These are phyloP conservation scores for Peromyscus attwateri DNA, from an alignment of 2,797 vertebrate genomes.

Conservation along the genomic window DNA sequence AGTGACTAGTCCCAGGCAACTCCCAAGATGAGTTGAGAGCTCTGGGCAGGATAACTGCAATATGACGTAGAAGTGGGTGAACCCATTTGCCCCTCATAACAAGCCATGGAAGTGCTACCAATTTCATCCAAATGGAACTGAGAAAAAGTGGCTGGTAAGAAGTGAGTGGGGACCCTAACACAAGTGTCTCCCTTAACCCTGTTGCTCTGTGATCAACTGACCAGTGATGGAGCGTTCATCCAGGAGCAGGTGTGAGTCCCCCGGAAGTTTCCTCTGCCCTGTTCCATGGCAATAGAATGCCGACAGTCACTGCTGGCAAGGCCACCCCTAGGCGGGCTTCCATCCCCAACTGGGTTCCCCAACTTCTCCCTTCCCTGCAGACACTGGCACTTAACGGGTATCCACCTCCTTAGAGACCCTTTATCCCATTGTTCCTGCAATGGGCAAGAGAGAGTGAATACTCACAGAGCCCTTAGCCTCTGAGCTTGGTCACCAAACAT, in stretches of 20 bases:
- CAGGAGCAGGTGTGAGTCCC: neutral
- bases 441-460: neutral
- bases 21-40: neutral
- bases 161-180: neutral
- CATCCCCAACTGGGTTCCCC: neutral
- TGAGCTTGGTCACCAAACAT: neutral
- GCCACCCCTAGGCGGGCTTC: neutral
- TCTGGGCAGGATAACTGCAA: neutral
- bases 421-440: neutral
- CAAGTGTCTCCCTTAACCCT: neutral
- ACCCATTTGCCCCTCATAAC: neutral
- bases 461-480: neutral
- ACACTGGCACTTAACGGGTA: neutral
- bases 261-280: no score
- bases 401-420: neutral
- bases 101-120: neutral
- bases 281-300: neutral
- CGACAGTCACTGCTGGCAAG: neutral
- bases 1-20: neutral
- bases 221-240: rapidly evolving
- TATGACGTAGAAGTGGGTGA: no score
- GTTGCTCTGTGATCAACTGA: neutral
- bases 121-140: neutral
- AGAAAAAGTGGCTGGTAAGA: neutral
- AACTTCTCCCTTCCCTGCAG: neutral